These are phyloP conservation scores for Xenopus petersii DNA, from an alignment of 2,797 vertebrate genomes.

Conservation along the genomic window DNA sequence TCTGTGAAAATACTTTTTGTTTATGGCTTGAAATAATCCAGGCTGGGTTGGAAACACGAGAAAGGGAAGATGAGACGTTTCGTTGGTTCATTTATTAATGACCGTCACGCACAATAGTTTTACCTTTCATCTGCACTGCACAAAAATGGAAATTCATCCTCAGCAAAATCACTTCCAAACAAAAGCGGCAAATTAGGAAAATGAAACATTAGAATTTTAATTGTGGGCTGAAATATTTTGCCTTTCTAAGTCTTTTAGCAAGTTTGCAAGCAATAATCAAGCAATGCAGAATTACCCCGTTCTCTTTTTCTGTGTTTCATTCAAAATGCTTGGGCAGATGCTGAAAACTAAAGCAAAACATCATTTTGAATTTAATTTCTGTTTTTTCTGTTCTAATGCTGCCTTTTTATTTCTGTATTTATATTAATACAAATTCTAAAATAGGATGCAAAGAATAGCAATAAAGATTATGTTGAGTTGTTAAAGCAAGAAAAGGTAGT, in stretches of 20 bases:
- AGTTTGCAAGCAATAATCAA: too few species aligned
- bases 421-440: too few species aligned
- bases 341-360: too few species aligned
- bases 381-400: too few species aligned
- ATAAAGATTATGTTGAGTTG: too few species aligned
- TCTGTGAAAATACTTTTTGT: not conserved
- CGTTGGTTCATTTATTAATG: constrained; percentile 24
- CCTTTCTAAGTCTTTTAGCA: not conserved
- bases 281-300: too few species aligned
- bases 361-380: too few species aligned
- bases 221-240: not conserved
- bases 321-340: too few species aligned
- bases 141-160: not conserved
- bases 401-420: too few species aligned
- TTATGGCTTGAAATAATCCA: constrained; percentile 6
- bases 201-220: constrained; percentile 2
- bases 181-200: not conserved
- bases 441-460: too few species aligned
- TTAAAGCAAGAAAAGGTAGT: too few species aligned
- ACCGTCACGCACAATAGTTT: constrained; percentile 3
- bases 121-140: constrained; percentile 22
- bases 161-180: not conserved
- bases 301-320: too few species aligned
- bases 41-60: not conserved
- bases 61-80: constrained; percentile 9